Percentiles rank a stretch among this genome's conserved stretches.
phyloP scores from a whole-genome alignment of 2,797 vertebrate species.

The Zonotrichia albicollis region DNA sequence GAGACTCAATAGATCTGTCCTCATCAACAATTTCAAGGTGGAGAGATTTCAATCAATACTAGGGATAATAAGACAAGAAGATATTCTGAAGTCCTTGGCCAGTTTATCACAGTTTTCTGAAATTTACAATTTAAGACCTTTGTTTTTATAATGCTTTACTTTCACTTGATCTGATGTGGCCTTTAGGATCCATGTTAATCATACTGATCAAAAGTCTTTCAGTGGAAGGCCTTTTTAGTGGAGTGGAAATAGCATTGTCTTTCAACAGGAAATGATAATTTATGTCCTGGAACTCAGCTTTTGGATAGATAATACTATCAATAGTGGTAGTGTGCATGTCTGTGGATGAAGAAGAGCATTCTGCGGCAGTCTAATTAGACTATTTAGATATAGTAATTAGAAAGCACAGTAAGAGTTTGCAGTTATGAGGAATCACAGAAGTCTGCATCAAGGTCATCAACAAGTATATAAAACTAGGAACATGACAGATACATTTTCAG shows the following conservation, averaged over 20 bases:
- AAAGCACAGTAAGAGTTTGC: neutral
- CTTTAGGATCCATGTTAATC: neutral
- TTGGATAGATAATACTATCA: neutral
- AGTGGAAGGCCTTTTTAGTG: neutral
- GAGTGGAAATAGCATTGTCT: neutral
- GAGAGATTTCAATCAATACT: conserved; percentile 67
- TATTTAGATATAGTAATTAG: neutral
- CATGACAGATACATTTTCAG: neutral
- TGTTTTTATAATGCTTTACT: conserved; percentile 20
- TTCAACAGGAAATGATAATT: neutral
- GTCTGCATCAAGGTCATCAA: neutral
- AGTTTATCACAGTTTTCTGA: conserved; percentile 33
- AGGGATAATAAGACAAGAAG: conserved; percentile 63
- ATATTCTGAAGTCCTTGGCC: conserved; percentile 10
- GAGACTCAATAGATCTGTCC: conserved; percentile 67
- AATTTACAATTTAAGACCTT: conserved; percentile 30
- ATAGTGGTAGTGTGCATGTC: neutral
- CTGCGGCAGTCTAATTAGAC: neutral
- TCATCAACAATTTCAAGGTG: conserved; percentile 66
- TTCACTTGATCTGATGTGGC: neutral
- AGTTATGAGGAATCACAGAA: neutral
- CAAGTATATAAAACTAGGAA: neutral
- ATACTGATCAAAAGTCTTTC: neutral
- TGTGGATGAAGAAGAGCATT: neutral
- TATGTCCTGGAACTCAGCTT: neutral